Percentiles rank a stretch among this genome's conserved stretches.
These are phyloP conservation scores for Allacma fusca DNA, from an alignment of 2,888 invertebrate genomes.

Conservation along the genomic window DNA sequence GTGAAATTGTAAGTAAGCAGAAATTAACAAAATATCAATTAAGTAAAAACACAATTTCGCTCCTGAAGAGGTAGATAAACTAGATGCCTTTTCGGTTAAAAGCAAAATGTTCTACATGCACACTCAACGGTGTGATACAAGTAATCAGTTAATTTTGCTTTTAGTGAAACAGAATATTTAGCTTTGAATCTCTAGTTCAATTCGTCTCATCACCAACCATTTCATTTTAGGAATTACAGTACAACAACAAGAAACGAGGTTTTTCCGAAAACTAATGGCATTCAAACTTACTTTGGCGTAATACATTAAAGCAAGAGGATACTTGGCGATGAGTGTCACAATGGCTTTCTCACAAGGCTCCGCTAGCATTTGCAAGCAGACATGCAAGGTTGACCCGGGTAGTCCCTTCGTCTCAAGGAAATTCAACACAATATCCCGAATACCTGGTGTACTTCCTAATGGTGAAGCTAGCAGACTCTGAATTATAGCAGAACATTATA, in stretches of 20 bases:
- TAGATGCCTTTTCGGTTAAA: too few relatives aligned
- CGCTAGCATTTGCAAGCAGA: conserved; percentile 52
- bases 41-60: not conserved
- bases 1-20: not conserved
- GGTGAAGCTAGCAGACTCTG: conserved; percentile 58
- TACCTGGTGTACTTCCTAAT: conserved; percentile 50
- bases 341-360: conserved; percentile 57
- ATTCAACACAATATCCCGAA: conserved; percentile 51
- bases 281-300: conserved; percentile 73
- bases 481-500: not conserved
- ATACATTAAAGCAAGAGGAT: conserved; percentile 68
- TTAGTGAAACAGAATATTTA: too few relatives aligned
- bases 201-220: too few relatives aligned
- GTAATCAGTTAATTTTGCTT: too few relatives aligned
- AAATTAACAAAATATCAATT: not conserved
- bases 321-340: conserved; percentile 51
- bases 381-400: conserved; percentile 46
- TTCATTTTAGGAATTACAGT: too few relatives aligned
- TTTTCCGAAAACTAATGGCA: too few relatives aligned
- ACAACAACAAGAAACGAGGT: too few relatives aligned
- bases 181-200: too few relatives aligned
- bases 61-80: too few relatives aligned
- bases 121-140: too few relatives aligned
- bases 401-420: conserved; percentile 51
- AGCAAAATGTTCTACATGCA: too few relatives aligned